These are phyloP conservation scores for Megalopta genalis DNA, from an alignment of 1,140 invertebrate species.

Conservation along the genomic window DNA sequence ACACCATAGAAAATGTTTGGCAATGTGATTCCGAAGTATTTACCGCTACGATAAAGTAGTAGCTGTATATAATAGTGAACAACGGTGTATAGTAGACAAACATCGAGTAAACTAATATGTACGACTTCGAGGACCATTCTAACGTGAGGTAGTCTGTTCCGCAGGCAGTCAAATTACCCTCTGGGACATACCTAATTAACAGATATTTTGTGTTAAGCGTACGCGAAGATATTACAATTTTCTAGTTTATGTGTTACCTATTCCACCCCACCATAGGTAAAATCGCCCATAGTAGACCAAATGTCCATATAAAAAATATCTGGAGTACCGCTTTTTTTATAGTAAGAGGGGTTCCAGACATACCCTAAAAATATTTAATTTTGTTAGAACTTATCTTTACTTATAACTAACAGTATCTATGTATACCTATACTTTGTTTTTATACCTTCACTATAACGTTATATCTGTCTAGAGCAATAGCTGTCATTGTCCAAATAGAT, in stretches of 20 bases:
- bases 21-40: not conserved
- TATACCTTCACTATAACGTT: conserved; percentile 89
- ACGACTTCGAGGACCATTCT: conserved; percentile 84
- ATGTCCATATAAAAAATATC: conserved; percentile 86
- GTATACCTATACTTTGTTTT: not conserved
- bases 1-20: too few species aligned
- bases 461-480: conserved; percentile 91
- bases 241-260: conserved; percentile 42
- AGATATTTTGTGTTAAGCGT: not conserved
- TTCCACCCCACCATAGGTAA: conserved; percentile 90
- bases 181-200: conserved; percentile 87
- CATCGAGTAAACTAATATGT: conserved; percentile 85
- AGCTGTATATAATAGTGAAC: conserved; percentile 87
- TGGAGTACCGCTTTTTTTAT: conserved; percentile 84
- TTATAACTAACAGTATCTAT: not conserved
- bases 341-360: conserved; percentile 86
- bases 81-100: conserved; percentile 88
- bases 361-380: conserved; percentile 74
- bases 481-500: conserved; percentile 91
- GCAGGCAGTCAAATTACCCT: conserved; percentile 92
- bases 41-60: conserved; percentile 86
- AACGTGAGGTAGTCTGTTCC: conserved; percentile 90
- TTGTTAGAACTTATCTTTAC: not conserved
- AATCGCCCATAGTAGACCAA: conserved; percentile 85
- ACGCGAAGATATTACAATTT: not conserved